phyloP scores from a whole-genome alignment of 92 coral and sea anemone species.

The Phymanthus crucifer region DNA sequence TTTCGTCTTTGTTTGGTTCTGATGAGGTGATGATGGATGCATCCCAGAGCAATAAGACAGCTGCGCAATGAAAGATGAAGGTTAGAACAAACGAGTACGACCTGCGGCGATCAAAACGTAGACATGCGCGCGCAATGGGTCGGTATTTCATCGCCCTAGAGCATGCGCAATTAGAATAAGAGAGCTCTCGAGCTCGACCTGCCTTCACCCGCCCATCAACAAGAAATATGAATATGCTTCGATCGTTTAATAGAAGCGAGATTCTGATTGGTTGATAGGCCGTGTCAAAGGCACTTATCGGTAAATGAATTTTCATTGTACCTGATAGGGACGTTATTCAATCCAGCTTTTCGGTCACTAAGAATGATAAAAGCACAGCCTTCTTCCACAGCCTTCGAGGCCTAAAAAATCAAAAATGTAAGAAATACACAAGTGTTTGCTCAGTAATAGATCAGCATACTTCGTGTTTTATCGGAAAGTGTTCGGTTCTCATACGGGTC shows the following conservation, averaged over 20 bases:
- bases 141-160: too few relatives aligned
- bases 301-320: background rate
- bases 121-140: background rate
- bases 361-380: slow-evolving; percentile 82
- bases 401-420: slow-evolving; percentile 48
- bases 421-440: background rate
- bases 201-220: too few relatives aligned
- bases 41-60: slow-evolving; percentile 84
- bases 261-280: background rate
- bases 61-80: slow-evolving; percentile 30
- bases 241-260: background rate
- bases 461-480: background rate
- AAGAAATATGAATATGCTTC: too few relatives aligned
- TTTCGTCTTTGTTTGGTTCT: slow-evolving; percentile 90
- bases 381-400: slow-evolving; percentile 84
- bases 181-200: too few relatives aligned
- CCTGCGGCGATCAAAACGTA: background rate
- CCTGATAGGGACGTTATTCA: slow-evolving; percentile 82
- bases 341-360: slow-evolving; percentile 83
- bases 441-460: background rate
- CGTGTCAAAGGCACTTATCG: too few relatives aligned
- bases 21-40: slow-evolving; percentile 91
- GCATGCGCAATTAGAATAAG: too few relatives aligned
- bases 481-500: background rate
- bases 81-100: background rate